Evolutionary conservation across 2,888 invertebrate species (phyloP), one percentile per base, ranked within the genome.

Genomic region (Himalopsyche tibetana): DNA sequence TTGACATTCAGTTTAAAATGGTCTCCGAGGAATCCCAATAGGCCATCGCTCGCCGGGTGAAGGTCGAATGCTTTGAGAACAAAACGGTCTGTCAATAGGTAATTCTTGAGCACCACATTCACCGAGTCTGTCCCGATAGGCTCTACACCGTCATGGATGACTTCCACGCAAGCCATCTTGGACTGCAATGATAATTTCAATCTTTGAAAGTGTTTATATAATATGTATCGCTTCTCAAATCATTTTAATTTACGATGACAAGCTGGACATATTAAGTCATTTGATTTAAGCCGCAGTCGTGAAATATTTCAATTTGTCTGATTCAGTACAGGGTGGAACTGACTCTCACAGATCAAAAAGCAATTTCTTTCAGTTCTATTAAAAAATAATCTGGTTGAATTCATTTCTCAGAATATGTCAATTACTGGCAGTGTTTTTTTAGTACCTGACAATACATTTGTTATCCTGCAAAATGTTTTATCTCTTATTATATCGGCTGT

Each of bases 21-120:
- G 12, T 88, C 88, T 82, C 88, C 88, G n/a, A 88, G 55, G 55
- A 88, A 88, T 11, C 88, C 88, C 15, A 87, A 38, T 19, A 87
- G 19, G 63, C 81, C 87, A 8, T 86, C 80, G 28, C 87, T 82
- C 5, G 86, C 84, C 9, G 84, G 74, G 5, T 17, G 19, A 19
- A 86, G 42, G 9, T 87, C 81, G 42, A 83, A 85, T 11, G 83
- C 82, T 82, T 84, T 81, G 12, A 87, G n/a, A 19, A 69, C 63
- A 83, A 87, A 88, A 15, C 56, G 42, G 19, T 84, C 82, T 8
- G 79, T 84, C 15, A 42, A 84, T 15, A 88, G 79, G 28, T 55
- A 82, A 19, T 84, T 85, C 84, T 84, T 74, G 38, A 83, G 55
- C 8, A 69, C 80, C 28, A 12, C 40, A 36, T 82, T 83, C 4